These are phyloP conservation scores for Miniopterus natalensis DNA, from an alignment of 2,113 vertebrate genomes.

Conservation along the genomic window DNA sequence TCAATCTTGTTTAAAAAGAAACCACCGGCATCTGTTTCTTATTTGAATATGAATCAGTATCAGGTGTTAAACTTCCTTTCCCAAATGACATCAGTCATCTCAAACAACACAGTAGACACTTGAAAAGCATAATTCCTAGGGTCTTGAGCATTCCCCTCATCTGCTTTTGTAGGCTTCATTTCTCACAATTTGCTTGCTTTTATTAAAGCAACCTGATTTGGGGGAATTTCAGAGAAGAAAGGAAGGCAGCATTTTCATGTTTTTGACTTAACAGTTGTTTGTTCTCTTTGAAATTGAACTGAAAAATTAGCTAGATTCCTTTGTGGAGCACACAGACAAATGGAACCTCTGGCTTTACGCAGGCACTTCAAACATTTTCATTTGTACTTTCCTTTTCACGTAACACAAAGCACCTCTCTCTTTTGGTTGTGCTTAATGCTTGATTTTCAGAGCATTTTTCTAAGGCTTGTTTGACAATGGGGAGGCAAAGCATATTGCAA, in stretches of 20 bases:
- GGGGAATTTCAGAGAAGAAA: background rate
- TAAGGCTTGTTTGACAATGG: background rate
- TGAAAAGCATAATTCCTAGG: background rate
- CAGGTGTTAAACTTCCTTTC: background rate
- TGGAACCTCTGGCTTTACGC: background rate
- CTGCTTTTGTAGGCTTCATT: background rate
- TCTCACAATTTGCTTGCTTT: slow-evolving; percentile 20
- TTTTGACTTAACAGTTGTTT: slow-evolving; percentile 6
- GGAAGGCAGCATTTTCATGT: slow-evolving; percentile 17
- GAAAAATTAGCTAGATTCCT: background rate
- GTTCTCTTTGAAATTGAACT: slow-evolving; percentile 46
- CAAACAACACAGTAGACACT: background rate
- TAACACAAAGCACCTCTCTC: background rate
- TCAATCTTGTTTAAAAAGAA: slow-evolving; percentile 46
- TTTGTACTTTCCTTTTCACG: slow-evolving; percentile 54
- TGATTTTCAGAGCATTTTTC: slow-evolving; percentile 25
- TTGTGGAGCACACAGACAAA: background rate
- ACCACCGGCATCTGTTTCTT: background rate
- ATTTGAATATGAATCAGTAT: slow-evolving; percentile 26
- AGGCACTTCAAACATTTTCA: slow-evolving; percentile 41
- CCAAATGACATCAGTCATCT: background rate
- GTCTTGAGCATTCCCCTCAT: background rate
- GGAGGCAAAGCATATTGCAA: background rate
- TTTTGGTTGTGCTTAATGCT: background rate
- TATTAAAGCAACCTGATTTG: slow-evolving; percentile 48